Base-by-base conservation (phyloP, 1,140 invertebrate genomes). In the Heliconius hermathena region DNA sequence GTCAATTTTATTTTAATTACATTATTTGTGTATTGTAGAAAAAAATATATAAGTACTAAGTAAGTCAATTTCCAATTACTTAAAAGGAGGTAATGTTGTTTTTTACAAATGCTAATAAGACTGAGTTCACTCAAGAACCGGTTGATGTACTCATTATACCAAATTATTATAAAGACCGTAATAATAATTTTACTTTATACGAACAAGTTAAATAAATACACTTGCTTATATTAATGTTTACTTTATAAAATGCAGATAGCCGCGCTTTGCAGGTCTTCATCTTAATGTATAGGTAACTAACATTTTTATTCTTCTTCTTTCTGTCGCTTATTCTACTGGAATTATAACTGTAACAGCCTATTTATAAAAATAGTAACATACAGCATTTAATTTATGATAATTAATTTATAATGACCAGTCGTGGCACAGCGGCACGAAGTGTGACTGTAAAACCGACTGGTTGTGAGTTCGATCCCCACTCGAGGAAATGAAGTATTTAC, bases 51-150 rank as follows among this genome's bases (percentile, higher is more conserved):
- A 46, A 60, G 9, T 66, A n/a, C 60, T 9, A 71, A 36, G 41
- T 76, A 75, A 76, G 33, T 71, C 75, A 76, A 49, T 76, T 71
- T 71, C 18, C n/a, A 76, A 76, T 71, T 49, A 76, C 66, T 71
- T 66, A 76, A 29, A 22, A 71, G 36, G 18, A 72, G 29, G 5
- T 72, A 38, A 72, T 72, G 36, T 46, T 60, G 52, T 66, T 76
- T 76, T 76, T 66, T 57, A 75, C 36, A 76, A 76, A 76, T 22
- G 36, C 41, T 76, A 66, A 52, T 41, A 76, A 26, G 66, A 76
- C 71, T 60, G n/a, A 71, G 75, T 71, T 76, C 38, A 26, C 41
- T 76, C 18, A 26, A 49, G 26, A 76, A 76, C 75, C 75, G 66
- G 75, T 76, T 76, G 66, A 52, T 71, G 71, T 36, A n/a, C 41